Evolutionary conservation across 2,113 vertebrate genomes (phyloP).

Genomic region (Platanista minor): DNA sequence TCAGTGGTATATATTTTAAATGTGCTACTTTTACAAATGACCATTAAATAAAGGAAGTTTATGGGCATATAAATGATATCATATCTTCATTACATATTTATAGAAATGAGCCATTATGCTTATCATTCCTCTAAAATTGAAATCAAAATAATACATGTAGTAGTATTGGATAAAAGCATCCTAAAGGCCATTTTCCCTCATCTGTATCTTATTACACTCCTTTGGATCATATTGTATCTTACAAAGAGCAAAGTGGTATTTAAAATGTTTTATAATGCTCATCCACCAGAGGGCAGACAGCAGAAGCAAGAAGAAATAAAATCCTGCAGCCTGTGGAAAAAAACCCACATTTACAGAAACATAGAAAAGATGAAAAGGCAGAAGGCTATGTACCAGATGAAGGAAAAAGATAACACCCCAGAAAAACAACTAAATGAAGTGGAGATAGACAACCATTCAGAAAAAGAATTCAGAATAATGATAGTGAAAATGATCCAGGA

Average conservation of each 20-base stretch:
- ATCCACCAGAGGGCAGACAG: too few relatives aligned
- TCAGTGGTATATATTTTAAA: background rate
- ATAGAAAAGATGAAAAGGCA: too few relatives aligned
- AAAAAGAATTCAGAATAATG: too few relatives aligned
- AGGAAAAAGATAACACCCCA: too few relatives aligned
- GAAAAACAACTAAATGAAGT: too few relatives aligned
- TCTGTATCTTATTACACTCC: background rate
- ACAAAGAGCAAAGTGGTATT: background rate
- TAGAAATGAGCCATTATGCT: background rate
- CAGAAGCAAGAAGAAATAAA: too few relatives aligned
- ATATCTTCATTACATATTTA: constrained; percentile 25
- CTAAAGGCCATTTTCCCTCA: background rate
- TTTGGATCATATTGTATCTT: background rate
- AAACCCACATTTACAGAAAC: too few relatives aligned
- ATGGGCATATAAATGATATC: background rate
- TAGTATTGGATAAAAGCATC: background rate
- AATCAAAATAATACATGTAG: constrained; percentile 6
- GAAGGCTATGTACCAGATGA: too few relatives aligned
- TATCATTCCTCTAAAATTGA: constrained; percentile 33
- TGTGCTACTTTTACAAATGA: constrained; percentile 12
- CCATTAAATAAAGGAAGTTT: constrained; percentile 40
- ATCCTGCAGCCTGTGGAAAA: too few relatives aligned
- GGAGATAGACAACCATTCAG: too few relatives aligned
- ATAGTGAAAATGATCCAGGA: too few relatives aligned
- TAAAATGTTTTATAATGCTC: constrained; percentile 4